phyloP scores from a whole-genome alignment of 2,113 vertebrate genomes.

The Corythoichthys haematopterus region DNA sequence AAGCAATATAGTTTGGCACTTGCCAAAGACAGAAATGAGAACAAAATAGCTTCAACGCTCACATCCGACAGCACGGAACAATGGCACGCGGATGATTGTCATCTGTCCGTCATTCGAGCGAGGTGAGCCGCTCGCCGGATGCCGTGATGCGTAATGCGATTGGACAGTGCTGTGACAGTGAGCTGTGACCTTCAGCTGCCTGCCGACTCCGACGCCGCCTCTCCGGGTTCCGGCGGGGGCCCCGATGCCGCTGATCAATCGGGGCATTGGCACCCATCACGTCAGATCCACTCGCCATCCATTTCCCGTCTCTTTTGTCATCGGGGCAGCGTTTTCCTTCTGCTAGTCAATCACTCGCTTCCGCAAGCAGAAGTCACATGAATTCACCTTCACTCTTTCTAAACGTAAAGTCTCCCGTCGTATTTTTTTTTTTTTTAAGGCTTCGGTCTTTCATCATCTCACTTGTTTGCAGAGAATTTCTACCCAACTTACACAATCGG shows the following conservation, averaged over 20 bases:
- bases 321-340: conserved; percentile 43
- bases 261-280: conserved; percentile 69
- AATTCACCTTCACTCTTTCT: conserved; percentile 44
- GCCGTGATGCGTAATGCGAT: conserved; percentile 61
- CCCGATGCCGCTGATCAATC: conserved; percentile 71
- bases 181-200: conserved; percentile 76
- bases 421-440: conserved; percentile 19
- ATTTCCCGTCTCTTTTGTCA: conserved; percentile 64
- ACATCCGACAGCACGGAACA: conserved; percentile 34
- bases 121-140: conserved; percentile 46
- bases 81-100: conserved; percentile 63
- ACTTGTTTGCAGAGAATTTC: conserved; percentile 62
- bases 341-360: conserved; percentile 58
- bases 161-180: conserved; percentile 73
- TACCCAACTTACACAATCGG: conserved; percentile 77
- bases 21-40: conserved; percentile 48
- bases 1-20: conserved; percentile 41
- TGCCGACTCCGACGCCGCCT: conserved; percentile 64
- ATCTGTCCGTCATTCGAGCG: conserved; percentile 67
- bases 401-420: background rate
- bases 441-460: conserved; percentile 26
- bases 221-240: conserved; percentile 55
- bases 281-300: conserved; percentile 67
- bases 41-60: conserved; percentile 28
- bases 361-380: conserved; percentile 40